These are phyloP conservation scores for Dendronephthya gigantea DNA, from an alignment of 64 coral and sea anemone species.

Conservation along the genomic window DNA sequence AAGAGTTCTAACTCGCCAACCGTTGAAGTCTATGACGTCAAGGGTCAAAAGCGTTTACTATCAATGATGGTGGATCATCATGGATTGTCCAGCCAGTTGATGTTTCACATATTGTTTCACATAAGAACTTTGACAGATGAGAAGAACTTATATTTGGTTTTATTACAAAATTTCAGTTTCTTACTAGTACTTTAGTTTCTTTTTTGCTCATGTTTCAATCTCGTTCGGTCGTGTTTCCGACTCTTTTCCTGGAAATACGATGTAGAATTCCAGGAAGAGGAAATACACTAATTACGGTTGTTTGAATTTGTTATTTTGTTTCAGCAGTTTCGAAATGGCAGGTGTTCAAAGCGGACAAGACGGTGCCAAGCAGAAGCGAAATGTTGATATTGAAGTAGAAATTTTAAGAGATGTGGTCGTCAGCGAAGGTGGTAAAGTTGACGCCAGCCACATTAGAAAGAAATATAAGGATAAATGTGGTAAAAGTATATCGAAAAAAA, in stretches of 20 bases:
- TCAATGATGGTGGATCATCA: too few relatives aligned
- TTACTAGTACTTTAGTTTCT: too few relatives aligned
- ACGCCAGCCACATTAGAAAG: neutral
- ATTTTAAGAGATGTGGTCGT: neutral
- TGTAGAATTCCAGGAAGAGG: neutral
- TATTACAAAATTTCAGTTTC: too few relatives aligned
- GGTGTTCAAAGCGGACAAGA: neutral
- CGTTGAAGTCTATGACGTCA: too few relatives aligned
- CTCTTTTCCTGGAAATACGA: neutral
- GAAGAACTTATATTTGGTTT: too few relatives aligned
- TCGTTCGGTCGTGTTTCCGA: too few relatives aligned
- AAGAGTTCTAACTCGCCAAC: too few relatives aligned
- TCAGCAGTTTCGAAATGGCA: neutral
- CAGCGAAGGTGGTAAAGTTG: neutral
- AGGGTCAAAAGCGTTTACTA: too few relatives aligned
- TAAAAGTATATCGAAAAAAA: neutral
- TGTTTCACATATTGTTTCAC: too few relatives aligned
- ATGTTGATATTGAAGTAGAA: neutral
- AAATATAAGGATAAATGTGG: neutral
- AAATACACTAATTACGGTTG: neutral
- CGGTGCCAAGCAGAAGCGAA: neutral
- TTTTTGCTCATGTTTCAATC: too few relatives aligned
- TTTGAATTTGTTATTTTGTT: neutral
- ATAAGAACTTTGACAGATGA: too few relatives aligned
- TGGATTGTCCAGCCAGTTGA: too few relatives aligned